phyloP scores from a whole-genome alignment of 2,113 vertebrate genomes.

The Brachyhypopomus occidentalis region DNA sequence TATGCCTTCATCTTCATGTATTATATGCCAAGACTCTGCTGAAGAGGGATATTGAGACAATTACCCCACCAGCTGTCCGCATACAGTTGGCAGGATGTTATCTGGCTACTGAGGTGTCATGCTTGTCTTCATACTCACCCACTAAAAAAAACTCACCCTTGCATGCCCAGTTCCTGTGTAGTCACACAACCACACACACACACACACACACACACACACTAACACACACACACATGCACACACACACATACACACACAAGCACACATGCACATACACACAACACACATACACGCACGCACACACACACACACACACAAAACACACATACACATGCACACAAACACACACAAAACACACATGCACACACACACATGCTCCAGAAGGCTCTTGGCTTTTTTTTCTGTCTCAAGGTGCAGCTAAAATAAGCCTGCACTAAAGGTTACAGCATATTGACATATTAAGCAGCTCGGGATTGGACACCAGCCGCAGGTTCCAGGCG shows the following conservation, averaged over 20 bases:
- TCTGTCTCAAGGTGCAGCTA: slow-evolving; percentile 18
- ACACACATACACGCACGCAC: neutral
- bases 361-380: neutral
- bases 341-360: neutral
- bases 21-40: neutral
- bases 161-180: neutral
- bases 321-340: neutral
- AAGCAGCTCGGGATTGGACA: neutral
- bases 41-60: neutral
- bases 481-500: neutral
- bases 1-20: neutral
- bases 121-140: slow-evolving; percentile 42
- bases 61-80: slow-evolving; percentile 39
- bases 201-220: neutral
- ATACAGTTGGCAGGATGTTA: slow-evolving; percentile 34
- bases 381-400: slow-evolving; percentile 8
- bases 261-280: no score
- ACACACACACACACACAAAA: neutral
- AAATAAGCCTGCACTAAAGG: slow-evolving; percentile 22
- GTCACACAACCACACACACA: neutral
- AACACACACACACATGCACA: neutral
- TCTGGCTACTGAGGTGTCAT: slow-evolving; percentile 34
- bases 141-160: slow-evolving; percentile 26
- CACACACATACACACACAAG: neutral
- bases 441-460: slow-evolving; percentile 7